phyloP scores from a whole-genome alignment of 2,113 vertebrate species.

The Ailuropoda melanoleuca region DNA sequence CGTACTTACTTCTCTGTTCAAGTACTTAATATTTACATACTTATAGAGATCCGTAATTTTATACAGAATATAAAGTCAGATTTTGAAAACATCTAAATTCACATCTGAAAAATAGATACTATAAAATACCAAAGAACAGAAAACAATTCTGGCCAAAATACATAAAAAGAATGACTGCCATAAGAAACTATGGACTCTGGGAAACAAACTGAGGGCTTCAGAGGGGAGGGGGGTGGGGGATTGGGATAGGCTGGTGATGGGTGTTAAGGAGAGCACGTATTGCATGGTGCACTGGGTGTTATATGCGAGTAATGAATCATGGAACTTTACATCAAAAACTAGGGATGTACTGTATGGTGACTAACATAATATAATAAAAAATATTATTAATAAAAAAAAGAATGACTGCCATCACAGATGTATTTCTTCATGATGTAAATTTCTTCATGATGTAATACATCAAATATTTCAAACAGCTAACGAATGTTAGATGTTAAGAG shows the following conservation, averaged over 20 bases:
- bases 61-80: constrained; percentile 24
- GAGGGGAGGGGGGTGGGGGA: too few relatives aligned
- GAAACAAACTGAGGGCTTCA: too few relatives aligned
- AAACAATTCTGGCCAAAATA: constrained; percentile 43
- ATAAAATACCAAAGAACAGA: not conserved
- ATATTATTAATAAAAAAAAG: not conserved
- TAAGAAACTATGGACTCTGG: not conserved
- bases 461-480: not conserved
- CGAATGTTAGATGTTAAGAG: not conserved
- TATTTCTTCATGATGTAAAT: not conserved
- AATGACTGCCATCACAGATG: not conserved
- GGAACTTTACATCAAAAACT: too few relatives aligned
- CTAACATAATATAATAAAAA: too few relatives aligned
- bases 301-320: too few relatives aligned
- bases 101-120: constrained; percentile 29
- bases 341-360: too few relatives aligned
- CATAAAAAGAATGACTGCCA: not conserved
- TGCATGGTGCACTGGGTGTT: too few relatives aligned
- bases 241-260: too few relatives aligned
- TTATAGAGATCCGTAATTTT: constrained; percentile 38
- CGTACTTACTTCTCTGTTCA: constrained; percentile 9
- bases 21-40: constrained; percentile 21
- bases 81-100: constrained; percentile 41
- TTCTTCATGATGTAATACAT: not conserved
- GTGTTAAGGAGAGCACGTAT: too few relatives aligned